Conservation (phyloP, 2,888 invertebrate genomes). For the Leptinotarsa haldemani region DNA sequence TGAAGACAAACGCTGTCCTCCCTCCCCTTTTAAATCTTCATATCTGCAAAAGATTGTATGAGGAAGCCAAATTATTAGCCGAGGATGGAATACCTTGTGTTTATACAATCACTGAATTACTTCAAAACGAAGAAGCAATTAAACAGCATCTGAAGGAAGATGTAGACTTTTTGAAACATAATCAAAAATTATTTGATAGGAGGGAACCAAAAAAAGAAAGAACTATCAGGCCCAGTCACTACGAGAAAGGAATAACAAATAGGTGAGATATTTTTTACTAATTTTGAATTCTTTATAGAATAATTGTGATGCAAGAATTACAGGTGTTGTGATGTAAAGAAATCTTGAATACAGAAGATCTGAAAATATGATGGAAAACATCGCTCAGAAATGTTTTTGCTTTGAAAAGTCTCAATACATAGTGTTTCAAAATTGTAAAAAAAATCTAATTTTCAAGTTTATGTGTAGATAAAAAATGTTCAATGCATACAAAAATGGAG, state of each 20-base stretch:
- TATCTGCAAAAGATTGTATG: conserved; percentile 74
- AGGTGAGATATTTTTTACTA: conserved; percentile 51
- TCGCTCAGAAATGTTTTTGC: no score
- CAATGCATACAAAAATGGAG: no score
- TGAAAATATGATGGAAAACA: no score
- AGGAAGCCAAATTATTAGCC: conserved; percentile 76
- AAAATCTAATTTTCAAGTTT: no score
- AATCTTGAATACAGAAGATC: no score
- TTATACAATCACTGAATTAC: conserved; percentile 77
- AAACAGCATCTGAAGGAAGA: conserved; percentile 71
- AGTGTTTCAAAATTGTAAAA: no score
- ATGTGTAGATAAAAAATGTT: no score
- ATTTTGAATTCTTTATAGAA: not conserved
- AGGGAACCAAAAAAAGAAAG: conserved; percentile 54
- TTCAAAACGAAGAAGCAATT: conserved; percentile 78
- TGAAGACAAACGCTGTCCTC: conserved; percentile 74
- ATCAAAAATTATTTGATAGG: conserved; percentile 64
- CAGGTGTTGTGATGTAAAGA: no score
- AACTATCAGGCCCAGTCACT: conserved; percentile 71
- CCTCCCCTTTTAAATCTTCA: conserved; percentile 75
- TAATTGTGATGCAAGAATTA: no score
- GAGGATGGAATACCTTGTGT: conserved; percentile 78
- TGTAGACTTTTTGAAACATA: conserved; percentile 72
- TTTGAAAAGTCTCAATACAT: no score
- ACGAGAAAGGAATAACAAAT: conserved; percentile 72